Conservation (phyloP, 2,797 vertebrate genomes). For the Protonibea diacanthus region DNA sequence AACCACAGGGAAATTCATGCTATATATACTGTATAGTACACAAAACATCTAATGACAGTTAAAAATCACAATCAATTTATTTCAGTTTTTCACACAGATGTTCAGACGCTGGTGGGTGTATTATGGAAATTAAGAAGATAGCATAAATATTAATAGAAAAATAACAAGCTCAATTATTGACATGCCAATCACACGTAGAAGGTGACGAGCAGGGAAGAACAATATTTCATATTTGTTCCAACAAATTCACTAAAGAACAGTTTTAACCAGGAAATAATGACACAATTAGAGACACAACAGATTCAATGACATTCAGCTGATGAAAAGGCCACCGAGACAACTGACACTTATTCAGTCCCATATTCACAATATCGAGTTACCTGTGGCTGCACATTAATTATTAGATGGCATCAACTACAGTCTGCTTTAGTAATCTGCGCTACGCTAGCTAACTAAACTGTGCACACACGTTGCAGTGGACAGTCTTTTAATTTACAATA, state of each 20-base stretch:
- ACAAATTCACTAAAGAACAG: not conserved
- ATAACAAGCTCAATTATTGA: not conserved
- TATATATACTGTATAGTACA: not conserved
- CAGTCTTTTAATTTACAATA: not conserved
- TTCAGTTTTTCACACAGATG: not conserved
- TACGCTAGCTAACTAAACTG: conserved; percentile 2
- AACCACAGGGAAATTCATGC: not conserved
- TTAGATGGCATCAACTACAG: conserved; percentile 24
- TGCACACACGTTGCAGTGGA: not conserved
- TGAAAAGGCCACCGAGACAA: conserved; percentile 24
- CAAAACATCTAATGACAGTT: not conserved
- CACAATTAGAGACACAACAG: not conserved
- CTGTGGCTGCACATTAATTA: conserved; percentile 24
- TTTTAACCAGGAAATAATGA: not conserved
- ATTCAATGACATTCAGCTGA: conserved; percentile 6
- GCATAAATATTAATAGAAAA: not conserved
- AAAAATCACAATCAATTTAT: not conserved
- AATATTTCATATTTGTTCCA: not conserved
- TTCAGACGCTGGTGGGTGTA: not conserved
- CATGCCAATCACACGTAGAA: not conserved
- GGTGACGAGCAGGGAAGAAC: not conserved
- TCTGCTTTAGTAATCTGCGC: too few species aligned
- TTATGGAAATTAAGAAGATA: not conserved
- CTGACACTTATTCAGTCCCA: conserved; percentile 18
- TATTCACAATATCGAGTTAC: conserved; percentile 4